phyloP scores from a whole-genome alignment of 2,113 vertebrate genomes.

The Mobula birostris region DNA sequence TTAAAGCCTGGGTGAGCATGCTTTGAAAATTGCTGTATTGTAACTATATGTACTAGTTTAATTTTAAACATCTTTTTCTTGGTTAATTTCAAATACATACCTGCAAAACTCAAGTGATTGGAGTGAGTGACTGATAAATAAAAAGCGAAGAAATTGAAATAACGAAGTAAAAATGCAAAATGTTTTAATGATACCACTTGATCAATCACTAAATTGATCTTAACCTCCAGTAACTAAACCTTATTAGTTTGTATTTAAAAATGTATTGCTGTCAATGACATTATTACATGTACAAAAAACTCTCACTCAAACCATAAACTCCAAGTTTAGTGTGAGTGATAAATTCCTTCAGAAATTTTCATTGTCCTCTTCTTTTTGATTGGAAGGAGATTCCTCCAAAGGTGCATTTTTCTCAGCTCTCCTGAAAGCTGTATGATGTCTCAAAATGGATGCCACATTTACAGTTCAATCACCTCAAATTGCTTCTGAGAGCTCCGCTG shows the following conservation, averaged over 20 bases:
- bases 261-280: neutral
- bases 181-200: neutral
- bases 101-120: neutral
- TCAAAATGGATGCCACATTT: neutral
- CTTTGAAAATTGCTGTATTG: neutral
- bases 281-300: neutral
- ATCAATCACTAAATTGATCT: neutral
- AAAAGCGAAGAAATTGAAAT: neutral
- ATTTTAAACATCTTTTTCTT: neutral
- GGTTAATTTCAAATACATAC: neutral
- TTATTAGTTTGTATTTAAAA: neutral
- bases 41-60: neutral
- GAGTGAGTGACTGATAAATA: neutral
- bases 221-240: neutral
- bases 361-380: neutral
- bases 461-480: slow-evolving; percentile 17
- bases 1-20: neutral
- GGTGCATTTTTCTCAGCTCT: neutral
- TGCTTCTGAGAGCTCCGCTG: neutral
- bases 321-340: neutral
- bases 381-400: neutral
- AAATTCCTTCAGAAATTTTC: neutral
- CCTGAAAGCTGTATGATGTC: neutral
- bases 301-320: neutral
- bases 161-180: neutral